A percentile compares a stretch with the other conserved stretches of the same genome.
phyloP scores from a whole-genome alignment of 2,888 invertebrate species.

The Meloe dianella region DNA sequence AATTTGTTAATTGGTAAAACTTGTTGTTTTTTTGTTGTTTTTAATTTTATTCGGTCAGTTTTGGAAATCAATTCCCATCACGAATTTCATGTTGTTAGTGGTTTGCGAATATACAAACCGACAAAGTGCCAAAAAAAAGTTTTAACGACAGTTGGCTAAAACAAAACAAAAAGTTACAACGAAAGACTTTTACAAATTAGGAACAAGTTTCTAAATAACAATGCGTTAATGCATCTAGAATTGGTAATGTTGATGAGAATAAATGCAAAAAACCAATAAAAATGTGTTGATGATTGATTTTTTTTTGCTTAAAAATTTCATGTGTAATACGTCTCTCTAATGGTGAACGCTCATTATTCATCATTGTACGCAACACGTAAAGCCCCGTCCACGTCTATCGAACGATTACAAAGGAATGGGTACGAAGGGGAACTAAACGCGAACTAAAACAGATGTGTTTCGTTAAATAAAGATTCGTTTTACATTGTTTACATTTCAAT shows the following conservation, averaged over 20 bases:
- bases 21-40: background rate
- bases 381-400: too few relatives aligned
- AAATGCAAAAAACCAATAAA: too few relatives aligned
- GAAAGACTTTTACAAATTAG: background rate
- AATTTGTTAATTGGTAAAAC: background rate
- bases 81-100: background rate
- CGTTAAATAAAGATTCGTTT: too few relatives aligned
- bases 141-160: background rate
- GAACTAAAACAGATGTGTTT: too few relatives aligned
- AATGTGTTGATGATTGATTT: background rate
- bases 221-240: background rate
- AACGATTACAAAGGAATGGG: too few relatives aligned
- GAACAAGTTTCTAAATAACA: background rate
- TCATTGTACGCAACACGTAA: too few relatives aligned
- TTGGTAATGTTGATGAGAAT: background rate
- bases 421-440: too few relatives aligned
- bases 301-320: too few relatives aligned
- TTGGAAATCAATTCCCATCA: background rate
- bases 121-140: background rate
- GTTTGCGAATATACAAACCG: too few relatives aligned
- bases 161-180: background rate
- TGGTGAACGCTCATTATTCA: too few relatives aligned
- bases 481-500: too few relatives aligned
- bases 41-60: background rate
- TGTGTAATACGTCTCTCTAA: background rate